These are phyloP conservation scores for Carettochelys insculpta DNA, from an alignment of 2,113 vertebrate species.

Conservation along the genomic window DNA sequence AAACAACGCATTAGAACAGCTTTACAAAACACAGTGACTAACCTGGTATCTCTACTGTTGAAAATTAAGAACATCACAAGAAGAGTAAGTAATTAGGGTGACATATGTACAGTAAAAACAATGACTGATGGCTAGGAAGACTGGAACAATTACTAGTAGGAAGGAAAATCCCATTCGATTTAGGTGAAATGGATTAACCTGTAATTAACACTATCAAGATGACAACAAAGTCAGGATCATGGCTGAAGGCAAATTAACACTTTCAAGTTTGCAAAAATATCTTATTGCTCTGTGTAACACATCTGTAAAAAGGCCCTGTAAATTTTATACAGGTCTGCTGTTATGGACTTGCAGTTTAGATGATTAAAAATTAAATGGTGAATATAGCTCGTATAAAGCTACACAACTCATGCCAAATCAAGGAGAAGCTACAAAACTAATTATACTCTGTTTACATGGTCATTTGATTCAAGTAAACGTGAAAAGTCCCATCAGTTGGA, in stretches of 20 bases:
- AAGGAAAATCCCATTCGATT: slow-evolving; percentile 18
- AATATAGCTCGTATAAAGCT: neutral
- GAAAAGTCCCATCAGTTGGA: neutral
- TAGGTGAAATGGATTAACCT: neutral
- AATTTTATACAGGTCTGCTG: slow-evolving; percentile 14
- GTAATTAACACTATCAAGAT: slow-evolving; percentile 2
- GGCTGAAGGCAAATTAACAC: neutral
- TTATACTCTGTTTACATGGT: neutral
- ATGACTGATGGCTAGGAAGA: neutral
- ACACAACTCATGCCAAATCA: neutral
- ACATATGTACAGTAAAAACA: neutral
- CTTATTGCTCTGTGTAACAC: too few species aligned
- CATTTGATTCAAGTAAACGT: slow-evolving; percentile 19
- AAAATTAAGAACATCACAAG: neutral
- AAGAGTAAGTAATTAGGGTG: neutral
- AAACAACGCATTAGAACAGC: neutral
- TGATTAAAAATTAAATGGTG: neutral
- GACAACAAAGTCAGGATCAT: slow-evolving; percentile 10
- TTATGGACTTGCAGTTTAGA: slow-evolving; percentile 10
- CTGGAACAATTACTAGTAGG: neutral
- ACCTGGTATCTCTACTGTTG: neutral
- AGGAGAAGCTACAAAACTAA: slow-evolving; percentile 17
- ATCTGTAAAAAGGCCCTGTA: too few species aligned
- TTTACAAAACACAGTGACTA: neutral
- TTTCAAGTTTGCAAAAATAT: neutral